Evolutionary conservation across 2,888 invertebrate species (phyloP).

Genomic region (Galerucella pusilla): DNA sequence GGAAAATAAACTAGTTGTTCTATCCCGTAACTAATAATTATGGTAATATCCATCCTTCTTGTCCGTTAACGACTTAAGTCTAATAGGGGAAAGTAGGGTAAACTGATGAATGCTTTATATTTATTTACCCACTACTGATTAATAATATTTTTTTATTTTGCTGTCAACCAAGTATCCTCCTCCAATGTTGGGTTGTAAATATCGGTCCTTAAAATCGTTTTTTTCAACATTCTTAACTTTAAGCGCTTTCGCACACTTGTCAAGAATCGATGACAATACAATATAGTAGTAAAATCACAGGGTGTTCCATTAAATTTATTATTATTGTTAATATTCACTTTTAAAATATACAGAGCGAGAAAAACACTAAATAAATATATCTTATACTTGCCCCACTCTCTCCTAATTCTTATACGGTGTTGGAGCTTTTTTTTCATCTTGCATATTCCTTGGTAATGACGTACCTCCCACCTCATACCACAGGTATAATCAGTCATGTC

Average conservation of each 20-base stretch:
- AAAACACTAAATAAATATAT: neutral
- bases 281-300: too few species aligned
- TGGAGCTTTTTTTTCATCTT: slow-evolving; percentile 30
- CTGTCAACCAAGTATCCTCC: too few species aligned
- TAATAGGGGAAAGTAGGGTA: slow-evolving; percentile 32
- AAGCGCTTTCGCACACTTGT: too few species aligned
- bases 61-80: slow-evolving; percentile 48
- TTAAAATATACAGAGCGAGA: neutral
- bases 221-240: too few species aligned
- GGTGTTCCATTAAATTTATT: too few species aligned
- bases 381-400: neutral
- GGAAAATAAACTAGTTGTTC: slow-evolving; percentile 46
- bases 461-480: slow-evolving; percentile 56
- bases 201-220: too few species aligned
- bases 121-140: too few species aligned
- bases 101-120: neutral
- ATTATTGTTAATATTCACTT: neutral
- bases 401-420: slow-evolving; percentile 21
- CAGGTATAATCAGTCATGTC: slow-evolving; percentile 62
- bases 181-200: too few species aligned
- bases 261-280: too few species aligned
- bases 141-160: neutral
- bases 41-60: slow-evolving; percentile 47
- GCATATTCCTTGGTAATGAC: slow-evolving; percentile 51
- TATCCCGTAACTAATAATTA: slow-evolving; percentile 47